Conservation (phyloP, 2,113 vertebrate genomes). For the Oryzias javanicus region DNA sequence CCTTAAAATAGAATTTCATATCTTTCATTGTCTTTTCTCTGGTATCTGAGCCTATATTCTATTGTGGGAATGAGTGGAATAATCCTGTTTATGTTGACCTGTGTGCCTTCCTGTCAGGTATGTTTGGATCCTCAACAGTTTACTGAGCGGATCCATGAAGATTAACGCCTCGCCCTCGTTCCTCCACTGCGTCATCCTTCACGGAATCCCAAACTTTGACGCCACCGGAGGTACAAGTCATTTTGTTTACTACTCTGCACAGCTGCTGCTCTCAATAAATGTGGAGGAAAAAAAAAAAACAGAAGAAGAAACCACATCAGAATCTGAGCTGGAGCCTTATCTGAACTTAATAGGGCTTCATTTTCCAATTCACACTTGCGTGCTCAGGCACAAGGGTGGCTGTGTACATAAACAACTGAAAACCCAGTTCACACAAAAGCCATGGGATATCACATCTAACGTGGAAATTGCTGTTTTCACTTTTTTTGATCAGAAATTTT, state of each 20-base stretch:
- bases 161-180: slow-evolving; percentile 90
- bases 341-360: slow-evolving; percentile 21
- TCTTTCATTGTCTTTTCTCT: not conserved
- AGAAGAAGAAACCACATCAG: slow-evolving; percentile 52
- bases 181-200: slow-evolving; percentile 89
- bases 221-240: slow-evolving; percentile 79
- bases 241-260: slow-evolving; percentile 39
- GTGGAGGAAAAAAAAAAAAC: not conserved
- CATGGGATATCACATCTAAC: slow-evolving; percentile 36
- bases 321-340: slow-evolving; percentile 48
- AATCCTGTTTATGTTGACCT: slow-evolving; percentile 2
- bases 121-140: slow-evolving; percentile 90
- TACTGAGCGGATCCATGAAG: slow-evolving; percentile 91
- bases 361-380: slow-evolving; percentile 23
- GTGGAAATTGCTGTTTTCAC: slow-evolving; percentile 54
- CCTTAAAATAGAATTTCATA: too few species aligned
- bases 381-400: slow-evolving; percentile 39
- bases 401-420: slow-evolving; percentile 37
- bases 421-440: slow-evolving; percentile 36
- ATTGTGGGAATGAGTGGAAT: not conserved
- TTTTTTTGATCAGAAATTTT: slow-evolving; percentile 37
- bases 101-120: slow-evolving; percentile 77
- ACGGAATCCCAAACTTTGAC: slow-evolving; percentile 88
- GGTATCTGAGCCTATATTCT: not conserved
- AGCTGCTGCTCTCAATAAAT: slow-evolving; percentile 37